Percentiles rank a stretch among this genome's conserved stretches.
These are phyloP conservation scores for Esperia sulphurella DNA, from an alignment of 2,888 invertebrate species.

Conservation along the genomic window DNA sequence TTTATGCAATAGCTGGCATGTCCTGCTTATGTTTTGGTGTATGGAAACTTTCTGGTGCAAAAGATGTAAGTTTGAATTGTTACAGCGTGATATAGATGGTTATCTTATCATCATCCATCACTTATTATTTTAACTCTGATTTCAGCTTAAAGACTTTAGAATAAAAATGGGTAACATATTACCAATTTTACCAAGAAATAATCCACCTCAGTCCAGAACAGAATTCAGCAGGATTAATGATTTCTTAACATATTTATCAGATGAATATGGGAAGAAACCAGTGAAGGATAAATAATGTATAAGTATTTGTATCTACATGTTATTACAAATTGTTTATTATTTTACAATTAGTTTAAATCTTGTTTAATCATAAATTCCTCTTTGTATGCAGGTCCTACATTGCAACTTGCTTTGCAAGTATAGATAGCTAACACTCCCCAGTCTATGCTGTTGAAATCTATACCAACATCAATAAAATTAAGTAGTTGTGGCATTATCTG, in stretches of 20 bases:
- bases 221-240: slow-evolving; percentile 93
- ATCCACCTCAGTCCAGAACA: slow-evolving; percentile 89
- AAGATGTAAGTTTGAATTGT: slow-evolving; percentile 81
- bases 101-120: slow-evolving; percentile 6
- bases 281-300: slow-evolving; percentile 32
- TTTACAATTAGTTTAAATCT: slow-evolving; percentile 79
- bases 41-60: slow-evolving; percentile 94
- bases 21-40: slow-evolving; percentile 88
- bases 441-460: slow-evolving; percentile 83
- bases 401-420: slow-evolving; percentile 91
- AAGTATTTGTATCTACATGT: slow-evolving; percentile 13
- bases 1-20: slow-evolving; percentile 93
- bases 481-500: slow-evolving; percentile 86
- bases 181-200: slow-evolving; percentile 87
- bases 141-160: slow-evolving; percentile 89
- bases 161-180: slow-evolving; percentile 87
- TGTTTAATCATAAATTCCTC: slow-evolving; percentile 92
- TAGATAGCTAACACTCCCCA: slow-evolving; percentile 94
- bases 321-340: slow-evolving; percentile 6
- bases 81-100: no score
- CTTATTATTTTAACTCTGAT: slow-evolving; percentile 9
- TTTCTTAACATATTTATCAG: slow-evolving; percentile 87
- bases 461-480: slow-evolving; percentile 83
- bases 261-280: slow-evolving; percentile 68
- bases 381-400: slow-evolving; percentile 82